Evolutionary conservation across 2,113 vertebrate species (phyloP).

Genomic region (Pantherophis guttatus): DNA sequence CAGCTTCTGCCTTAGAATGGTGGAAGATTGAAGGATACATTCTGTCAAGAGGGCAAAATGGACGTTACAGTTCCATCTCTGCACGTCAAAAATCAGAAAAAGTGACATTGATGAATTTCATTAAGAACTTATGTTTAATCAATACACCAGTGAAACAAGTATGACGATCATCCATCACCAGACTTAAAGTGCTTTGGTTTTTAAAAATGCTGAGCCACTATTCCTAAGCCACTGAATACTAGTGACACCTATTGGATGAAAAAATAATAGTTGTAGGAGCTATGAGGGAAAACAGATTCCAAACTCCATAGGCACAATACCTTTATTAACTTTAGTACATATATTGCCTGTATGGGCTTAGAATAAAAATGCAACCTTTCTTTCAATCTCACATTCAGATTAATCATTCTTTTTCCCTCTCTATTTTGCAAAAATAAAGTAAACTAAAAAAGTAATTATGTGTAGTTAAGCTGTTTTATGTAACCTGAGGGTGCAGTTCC

Average conservation of each 20-base stretch:
- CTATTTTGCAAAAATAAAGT: background rate
- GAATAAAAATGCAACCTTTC: conserved; percentile 13
- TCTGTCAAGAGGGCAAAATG: background rate
- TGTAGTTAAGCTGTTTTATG: background rate
- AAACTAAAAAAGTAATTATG: background rate
- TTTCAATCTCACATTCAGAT: background rate
- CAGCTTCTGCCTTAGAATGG: too few relatives aligned
- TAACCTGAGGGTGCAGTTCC: background rate
- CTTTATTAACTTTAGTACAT: background rate
- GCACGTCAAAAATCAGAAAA: background rate
- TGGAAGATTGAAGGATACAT: background rate
- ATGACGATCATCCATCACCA: background rate
- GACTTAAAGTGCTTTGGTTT: background rate
- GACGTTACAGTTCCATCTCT: background rate
- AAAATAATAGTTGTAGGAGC: background rate
- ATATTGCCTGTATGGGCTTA: background rate
- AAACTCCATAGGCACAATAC: background rate
- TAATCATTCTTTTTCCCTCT: background rate
- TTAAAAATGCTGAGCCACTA: background rate
- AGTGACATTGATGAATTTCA: background rate
- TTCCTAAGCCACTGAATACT: background rate
- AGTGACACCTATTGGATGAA: conserved; percentile 35
- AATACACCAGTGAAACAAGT: background rate
- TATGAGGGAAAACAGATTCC: background rate
- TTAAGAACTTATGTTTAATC: background rate